Percentiles rank a stretch among this genome's conserved stretches.
phyloP scores from a whole-genome alignment of 2,113 vertebrate species.

The Aegithalos caudatus region DNA sequence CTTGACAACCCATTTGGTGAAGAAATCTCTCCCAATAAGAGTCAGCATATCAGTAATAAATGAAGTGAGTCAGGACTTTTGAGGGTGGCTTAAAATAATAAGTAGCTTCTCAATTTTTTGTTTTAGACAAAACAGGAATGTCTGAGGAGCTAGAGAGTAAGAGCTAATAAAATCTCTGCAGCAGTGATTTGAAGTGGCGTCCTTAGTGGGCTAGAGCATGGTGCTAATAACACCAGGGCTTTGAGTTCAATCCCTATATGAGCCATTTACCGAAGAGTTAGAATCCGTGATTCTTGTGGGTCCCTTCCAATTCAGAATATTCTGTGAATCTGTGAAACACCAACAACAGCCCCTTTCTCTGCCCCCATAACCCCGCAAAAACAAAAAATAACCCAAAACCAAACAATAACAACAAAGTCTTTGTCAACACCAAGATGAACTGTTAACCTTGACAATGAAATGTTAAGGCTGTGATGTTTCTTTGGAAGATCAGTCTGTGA shows the following conservation, averaged over 20 bases:
- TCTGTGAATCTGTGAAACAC: neutral
- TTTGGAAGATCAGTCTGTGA: neutral
- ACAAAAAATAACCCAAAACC: neutral
- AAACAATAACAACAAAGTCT: neutral
- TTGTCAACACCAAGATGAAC: neutral
- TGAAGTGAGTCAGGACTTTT: neutral
- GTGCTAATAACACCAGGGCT: neutral
- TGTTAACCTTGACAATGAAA: neutral
- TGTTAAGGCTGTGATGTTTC: neutral
- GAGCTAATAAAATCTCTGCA: neutral
- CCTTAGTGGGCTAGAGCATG: neutral
- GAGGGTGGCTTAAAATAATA: neutral
- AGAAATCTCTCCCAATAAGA: neutral
- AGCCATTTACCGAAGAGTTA: neutral
- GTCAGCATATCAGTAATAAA: neutral
- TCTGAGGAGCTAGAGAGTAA: neutral
- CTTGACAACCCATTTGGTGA: neutral
- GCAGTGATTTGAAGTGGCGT: neutral
- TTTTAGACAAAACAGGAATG: neutral
- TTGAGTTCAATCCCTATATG: neutral
- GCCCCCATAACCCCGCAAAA: rapidly evolving
- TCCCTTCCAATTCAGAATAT: neutral
- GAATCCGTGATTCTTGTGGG: neutral
- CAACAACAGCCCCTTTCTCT: neutral
- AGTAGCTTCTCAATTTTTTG: neutral